Conservation (phyloP, 2,888 invertebrate genomes). For the Rapana venosa region DNA sequence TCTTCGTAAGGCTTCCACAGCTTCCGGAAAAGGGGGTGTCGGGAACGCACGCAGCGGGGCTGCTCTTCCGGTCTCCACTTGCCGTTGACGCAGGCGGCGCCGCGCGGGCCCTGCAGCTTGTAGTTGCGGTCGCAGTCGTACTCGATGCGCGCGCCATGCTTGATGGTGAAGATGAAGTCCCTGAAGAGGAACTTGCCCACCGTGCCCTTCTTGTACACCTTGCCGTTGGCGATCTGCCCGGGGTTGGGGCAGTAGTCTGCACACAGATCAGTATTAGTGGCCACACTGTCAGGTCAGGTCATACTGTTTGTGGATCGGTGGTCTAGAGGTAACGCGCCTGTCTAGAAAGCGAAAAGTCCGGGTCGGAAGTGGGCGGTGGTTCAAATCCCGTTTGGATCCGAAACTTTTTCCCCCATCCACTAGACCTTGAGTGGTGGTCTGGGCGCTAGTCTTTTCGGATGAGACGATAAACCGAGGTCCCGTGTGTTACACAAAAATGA, state of each 20-base stretch:
- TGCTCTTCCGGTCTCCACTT: slow-evolving; percentile 93
- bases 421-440: too few species aligned
- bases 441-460: too few species aligned
- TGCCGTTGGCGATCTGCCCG: slow-evolving; percentile 91
- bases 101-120: slow-evolving; percentile 89
- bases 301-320: too few species aligned
- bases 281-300: too few species aligned
- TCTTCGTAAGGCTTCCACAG: slow-evolving; percentile 64
- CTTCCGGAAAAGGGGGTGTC: slow-evolving; percentile 84
- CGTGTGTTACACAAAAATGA: too few species aligned
- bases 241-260: slow-evolving; percentile 94
- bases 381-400: too few species aligned
- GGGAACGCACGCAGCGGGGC: slow-evolving; percentile 89
- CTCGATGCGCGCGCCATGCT: slow-evolving; percentile 81
- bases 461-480: too few species aligned
- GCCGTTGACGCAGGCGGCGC: slow-evolving; percentile 95
- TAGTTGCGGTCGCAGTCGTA: slow-evolving; percentile 96
- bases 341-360: too few species aligned
- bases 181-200: slow-evolving; percentile 96
- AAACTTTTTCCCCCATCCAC: too few species aligned
- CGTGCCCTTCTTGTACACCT: slow-evolving; percentile 81
- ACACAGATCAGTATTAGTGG: too few species aligned
- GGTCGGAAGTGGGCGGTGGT: too few species aligned
- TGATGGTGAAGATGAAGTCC: slow-evolving; percentile 85
- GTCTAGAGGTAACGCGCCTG: too few species aligned